A percentile compares a stretch with the other conserved stretches of the same genome.
Conservation (phyloP, 2,888 invertebrate genomes). For the Agrotis ipsilon region DNA sequence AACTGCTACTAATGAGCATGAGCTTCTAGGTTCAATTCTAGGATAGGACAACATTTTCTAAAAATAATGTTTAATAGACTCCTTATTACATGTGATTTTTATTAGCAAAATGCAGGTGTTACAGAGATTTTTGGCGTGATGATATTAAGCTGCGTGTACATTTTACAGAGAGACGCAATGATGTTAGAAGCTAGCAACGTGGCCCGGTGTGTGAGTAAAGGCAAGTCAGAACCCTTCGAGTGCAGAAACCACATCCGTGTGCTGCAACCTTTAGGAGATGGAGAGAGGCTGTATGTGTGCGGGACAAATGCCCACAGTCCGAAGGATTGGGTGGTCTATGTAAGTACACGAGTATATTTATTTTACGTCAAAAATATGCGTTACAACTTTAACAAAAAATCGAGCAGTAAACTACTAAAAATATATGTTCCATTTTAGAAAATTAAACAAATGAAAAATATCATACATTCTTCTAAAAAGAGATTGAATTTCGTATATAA, state of each 20-base stretch:
- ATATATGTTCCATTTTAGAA: background rate
- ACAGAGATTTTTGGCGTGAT: background rate
- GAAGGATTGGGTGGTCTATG: slow-evolving; percentile 92
- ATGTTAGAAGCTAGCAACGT: slow-evolving; percentile 92
- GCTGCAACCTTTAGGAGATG: slow-evolving; percentile 92
- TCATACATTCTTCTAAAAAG: background rate
- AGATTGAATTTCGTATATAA: background rate
- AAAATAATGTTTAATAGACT: no score
- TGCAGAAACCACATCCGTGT: slow-evolving; percentile 92
- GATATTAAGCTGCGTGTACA: slow-evolving; percentile 32
- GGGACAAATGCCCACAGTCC: slow-evolving; percentile 93
- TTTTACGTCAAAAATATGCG: no score
- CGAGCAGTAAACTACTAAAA: background rate
- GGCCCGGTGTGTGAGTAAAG: slow-evolving; percentile 92
- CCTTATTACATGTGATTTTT: background rate
- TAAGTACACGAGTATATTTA: slow-evolving; percentile 74
- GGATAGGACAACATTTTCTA: no score
- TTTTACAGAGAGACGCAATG: slow-evolving; percentile 89
- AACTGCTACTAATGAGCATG: background rate
- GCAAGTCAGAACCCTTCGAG: slow-evolving; percentile 92
- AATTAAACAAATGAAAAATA: background rate
- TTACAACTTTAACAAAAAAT: background rate
- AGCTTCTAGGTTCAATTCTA: background rate
- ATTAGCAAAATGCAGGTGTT: background rate
- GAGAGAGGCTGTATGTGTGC: slow-evolving; percentile 91